Evolutionary conservation across 1,140 invertebrate species (phyloP), one percentile per base, ranked within the genome.

Genomic region (Papilio glaucus): DNA sequence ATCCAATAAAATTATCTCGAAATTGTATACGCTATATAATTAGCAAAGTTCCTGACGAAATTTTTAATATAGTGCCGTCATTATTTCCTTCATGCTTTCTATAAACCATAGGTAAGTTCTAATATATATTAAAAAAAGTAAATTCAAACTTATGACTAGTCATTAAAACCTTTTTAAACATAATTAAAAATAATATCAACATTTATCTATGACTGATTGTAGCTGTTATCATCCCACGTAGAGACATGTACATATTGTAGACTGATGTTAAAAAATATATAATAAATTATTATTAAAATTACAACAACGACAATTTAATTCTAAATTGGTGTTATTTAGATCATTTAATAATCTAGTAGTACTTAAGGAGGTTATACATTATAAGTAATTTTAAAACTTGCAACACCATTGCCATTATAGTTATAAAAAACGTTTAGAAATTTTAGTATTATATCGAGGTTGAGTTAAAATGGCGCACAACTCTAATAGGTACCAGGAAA

Each of bases 231-330:
- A 65, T 65, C 62, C 37, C 18, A 21, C 42, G 67, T 69, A 69
- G 67, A 69, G 39, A 65, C 9, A 18, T 70, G 63, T 53, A 49
- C 38, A 57, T 72, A 67, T 45, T 8, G 26, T 69, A 69, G 67
- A 62, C 29, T 37, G 13, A 29, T 26, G 10, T 62, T 13, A 8
- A 18, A 45, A 41, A 21, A 18, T 38, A n/a, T 68, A 74, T 15
- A 49, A 63, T 62, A n/a, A 72, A 72, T 33, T 10, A 67, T 6
- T 38, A 71, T 39, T 71, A 29, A 39, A 21, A 57, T 60, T 13
- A 57, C 69, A 57, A 92, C 89, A 89, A 92, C 89, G 89, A 92
- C 83, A 84, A 87, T 81, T 89, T 91, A 91, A 92, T 92, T 92
- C 89, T 92, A 92, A 92, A 92, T 92, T 77, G 83, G 75, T 89